Evolutionary conservation across 2,797 vertebrate species (phyloP), one percentile per base, ranked within the genome.

Genomic region (Mastacembelus armatus): DNA sequence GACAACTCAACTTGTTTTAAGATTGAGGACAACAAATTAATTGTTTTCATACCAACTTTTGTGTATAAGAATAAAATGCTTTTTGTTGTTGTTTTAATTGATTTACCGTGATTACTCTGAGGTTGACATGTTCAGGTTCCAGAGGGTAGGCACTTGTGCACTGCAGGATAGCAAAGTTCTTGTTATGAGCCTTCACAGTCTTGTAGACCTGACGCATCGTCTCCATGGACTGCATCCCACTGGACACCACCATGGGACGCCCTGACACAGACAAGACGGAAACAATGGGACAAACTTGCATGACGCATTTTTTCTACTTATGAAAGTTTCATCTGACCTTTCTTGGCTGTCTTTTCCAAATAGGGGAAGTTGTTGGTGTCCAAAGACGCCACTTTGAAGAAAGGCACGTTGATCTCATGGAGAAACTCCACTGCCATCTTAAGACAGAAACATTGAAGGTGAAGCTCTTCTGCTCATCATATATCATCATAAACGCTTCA

Each of bases 401-500:
- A 99, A 7, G 98, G 98, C 84, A 98, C 96, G 54, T 95, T 86
- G 59, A 99, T 86, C 74, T 96, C 91, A 74, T 99, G 93, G 22
- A 99, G 95, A 84, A 99, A 99, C 78, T 99, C 98, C 64, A 99
- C 95, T 2, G 98, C 97, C 96, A 97, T 97, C 98, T 99, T 50
- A 27, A 64, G 12, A 26, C 9, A 33, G 67, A 83, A 74, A 63
- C 32, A n/a, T 29, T 26, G 30, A 18, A 0, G 44, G 11, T 74
- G 3, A 61, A 58, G 39, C 16, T 4, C 15, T 24, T 47, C 44
- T 14, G 9, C 10, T 10, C 4, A 45, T 2, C n/a, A n/a, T 6
- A 42, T 57, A 30, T 4, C n/a, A 6, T 24, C 22, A 19, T 1
- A 5, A 45, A 55, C 24, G 4, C 36, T 21, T 30, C 5, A 19